Percentiles rank a stretch among this genome's conserved stretches.
Conservation (phyloP, 2,797 vertebrate genomes). For the Phrynocephalus forsythii region DNA sequence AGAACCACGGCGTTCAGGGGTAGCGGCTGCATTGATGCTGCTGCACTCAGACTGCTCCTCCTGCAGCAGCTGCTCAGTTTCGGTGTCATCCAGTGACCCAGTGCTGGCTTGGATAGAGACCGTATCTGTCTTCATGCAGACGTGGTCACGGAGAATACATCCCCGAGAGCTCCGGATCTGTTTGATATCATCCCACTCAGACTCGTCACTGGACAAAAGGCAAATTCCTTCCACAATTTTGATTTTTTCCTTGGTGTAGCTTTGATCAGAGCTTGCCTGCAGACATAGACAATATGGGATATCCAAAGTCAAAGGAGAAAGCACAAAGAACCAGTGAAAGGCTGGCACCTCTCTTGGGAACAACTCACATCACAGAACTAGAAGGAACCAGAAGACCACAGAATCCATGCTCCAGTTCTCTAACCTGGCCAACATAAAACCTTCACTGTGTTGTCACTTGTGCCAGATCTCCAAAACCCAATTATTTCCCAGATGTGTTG, state of each 20-base stretch:
- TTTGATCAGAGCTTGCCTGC: constrained; percentile 87
- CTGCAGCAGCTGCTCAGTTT: constrained; percentile 96
- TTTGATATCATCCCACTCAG: constrained; percentile 97
- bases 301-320: constrained; percentile 29
- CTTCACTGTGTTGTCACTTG: background rate
- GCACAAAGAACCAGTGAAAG: constrained; percentile 39
- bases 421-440: background rate
- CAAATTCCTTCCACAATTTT: constrained; percentile 97
- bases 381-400: background rate
- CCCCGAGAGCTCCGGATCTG: constrained; percentile 92
- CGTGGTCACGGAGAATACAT: constrained; percentile 89
- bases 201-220: constrained; percentile 91
- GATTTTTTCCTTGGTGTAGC: constrained; percentile 97
- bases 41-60: constrained; percentile 96
- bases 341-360: background rate
- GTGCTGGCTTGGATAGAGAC: constrained; percentile 97
- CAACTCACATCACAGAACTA: background rate
- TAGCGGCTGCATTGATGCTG: constrained; percentile 86
- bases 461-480: background rate
- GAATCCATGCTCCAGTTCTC: background rate
- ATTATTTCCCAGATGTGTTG: background rate
- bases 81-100: constrained; percentile 92
- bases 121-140: constrained; percentile 96
- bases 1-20: constrained; percentile 87
- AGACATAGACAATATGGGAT: constrained; percentile 53